Evolutionary conservation across 1,140 invertebrate genomes (phyloP).

Genomic region (Thrips palmi): DNA sequence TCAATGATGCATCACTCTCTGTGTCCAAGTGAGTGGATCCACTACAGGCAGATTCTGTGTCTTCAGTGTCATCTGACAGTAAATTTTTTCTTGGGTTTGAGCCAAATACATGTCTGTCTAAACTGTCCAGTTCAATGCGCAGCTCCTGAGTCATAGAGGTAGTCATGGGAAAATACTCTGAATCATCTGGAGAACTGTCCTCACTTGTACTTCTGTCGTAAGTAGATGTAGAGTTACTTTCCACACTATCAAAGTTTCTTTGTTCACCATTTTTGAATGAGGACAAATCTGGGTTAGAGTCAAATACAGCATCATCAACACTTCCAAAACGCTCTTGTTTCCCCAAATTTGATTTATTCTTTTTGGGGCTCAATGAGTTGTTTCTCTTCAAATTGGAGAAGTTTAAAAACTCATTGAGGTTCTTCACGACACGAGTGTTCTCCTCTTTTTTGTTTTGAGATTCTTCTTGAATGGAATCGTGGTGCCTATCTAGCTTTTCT

Average conservation of each 20-base stretch:
- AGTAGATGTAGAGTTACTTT: no score
- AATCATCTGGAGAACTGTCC: slow-evolving; percentile 54
- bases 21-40: slow-evolving; percentile 20
- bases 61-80: slow-evolving; percentile 8
- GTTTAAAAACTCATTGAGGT: slow-evolving; percentile 66
- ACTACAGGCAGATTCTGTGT: slow-evolving; percentile 17
- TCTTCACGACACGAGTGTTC: slow-evolving; percentile 43
- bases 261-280: no score
- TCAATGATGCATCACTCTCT: slow-evolving; percentile 22
- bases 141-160: slow-evolving; percentile 63
- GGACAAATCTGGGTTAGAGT: no score
- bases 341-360: background rate
- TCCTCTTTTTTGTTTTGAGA: slow-evolving; percentile 9
- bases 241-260: no score
- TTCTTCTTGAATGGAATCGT: background rate
- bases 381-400: slow-evolving; percentile 37
- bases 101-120: slow-evolving; percentile 57
- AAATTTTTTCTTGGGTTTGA: background rate
- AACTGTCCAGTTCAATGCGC: slow-evolving; percentile 56
- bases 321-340: no score
- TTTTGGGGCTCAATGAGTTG: slow-evolving; percentile 2
- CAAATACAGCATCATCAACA: no score
- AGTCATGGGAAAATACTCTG: slow-evolving; percentile 70
- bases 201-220: slow-evolving; percentile 27
- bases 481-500: slow-evolving; percentile 26